phyloP scores from a whole-genome alignment of 1,140 invertebrate species.

The Olivierus martensii region DNA sequence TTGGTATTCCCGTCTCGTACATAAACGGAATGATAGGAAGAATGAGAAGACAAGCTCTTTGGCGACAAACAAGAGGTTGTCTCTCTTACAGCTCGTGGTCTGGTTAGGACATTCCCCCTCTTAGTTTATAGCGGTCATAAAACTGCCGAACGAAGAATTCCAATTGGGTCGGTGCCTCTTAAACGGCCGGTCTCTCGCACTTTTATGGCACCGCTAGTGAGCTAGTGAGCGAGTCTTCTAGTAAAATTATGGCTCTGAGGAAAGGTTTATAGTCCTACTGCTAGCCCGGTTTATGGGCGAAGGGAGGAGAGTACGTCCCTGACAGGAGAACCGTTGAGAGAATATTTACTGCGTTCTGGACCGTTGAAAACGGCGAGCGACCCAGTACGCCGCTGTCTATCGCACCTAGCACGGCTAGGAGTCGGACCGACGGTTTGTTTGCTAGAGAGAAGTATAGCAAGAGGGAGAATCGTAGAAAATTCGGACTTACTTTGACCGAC shows the following conservation, averaged over 20 bases:
- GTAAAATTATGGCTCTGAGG: constrained; percentile 18
- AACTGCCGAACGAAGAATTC: constrained; percentile 8
- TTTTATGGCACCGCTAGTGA: constrained; percentile 3
- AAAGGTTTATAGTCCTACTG: constrained; percentile 18
- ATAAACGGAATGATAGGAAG: too few species aligned
- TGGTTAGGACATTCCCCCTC: too few species aligned
- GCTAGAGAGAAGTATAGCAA: background rate
- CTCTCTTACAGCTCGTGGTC: too few species aligned
- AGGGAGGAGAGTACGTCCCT: constrained; percentile 13
- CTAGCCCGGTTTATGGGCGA: constrained; percentile 16
- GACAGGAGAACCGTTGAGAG: constrained; percentile 9
- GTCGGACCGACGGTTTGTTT: background rate
- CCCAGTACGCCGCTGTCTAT: background rate
- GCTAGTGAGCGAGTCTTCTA: constrained; percentile 1
- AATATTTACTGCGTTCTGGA: constrained; percentile 17
- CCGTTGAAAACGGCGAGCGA: constrained; percentile 4
- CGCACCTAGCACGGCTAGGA: background rate
- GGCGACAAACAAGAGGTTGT: too few species aligned
- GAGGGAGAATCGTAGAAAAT: background rate
- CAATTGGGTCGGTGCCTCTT: constrained; percentile 1
- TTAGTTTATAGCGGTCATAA: constrained; percentile 18
- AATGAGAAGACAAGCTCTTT: too few species aligned
- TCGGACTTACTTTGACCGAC: constrained; percentile 82
- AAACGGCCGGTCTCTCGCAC: background rate
- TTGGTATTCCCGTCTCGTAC: too few species aligned